phyloP scores from a whole-genome alignment of 2,113 vertebrate species.

The Gambusia affinis region DNA sequence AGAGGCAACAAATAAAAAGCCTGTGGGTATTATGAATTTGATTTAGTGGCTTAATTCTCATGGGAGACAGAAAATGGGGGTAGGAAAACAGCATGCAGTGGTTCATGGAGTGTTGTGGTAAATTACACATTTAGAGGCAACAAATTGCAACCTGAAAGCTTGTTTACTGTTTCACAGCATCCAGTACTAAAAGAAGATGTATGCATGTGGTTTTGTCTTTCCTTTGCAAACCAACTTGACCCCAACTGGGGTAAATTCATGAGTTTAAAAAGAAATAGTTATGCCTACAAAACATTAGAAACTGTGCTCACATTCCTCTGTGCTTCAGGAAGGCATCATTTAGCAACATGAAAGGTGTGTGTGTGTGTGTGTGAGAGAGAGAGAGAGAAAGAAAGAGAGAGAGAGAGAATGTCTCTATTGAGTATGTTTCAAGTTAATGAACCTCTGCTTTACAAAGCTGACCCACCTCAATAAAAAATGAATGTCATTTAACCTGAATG shows the following conservation, averaged over 20 bases:
- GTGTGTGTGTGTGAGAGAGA: no score
- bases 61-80: slow-evolving; percentile 18
- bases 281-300: neutral
- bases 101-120: slow-evolving; percentile 27
- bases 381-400: no score
- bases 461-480: slow-evolving; percentile 15
- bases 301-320: neutral
- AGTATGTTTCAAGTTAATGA: slow-evolving; percentile 21
- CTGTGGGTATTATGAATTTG: slow-evolving; percentile 47
- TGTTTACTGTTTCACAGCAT: slow-evolving; percentile 21
- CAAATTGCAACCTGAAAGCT: slow-evolving; percentile 30
- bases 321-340: neutral
- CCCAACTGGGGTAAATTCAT: neutral
- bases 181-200: neutral
- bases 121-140: slow-evolving; percentile 40
- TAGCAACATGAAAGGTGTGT: neutral
- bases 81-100: slow-evolving; percentile 19
- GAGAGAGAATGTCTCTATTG: neutral
- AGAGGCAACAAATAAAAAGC: slow-evolving; percentile 42
- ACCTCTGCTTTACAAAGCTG: slow-evolving; percentile 6
- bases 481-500: slow-evolving; percentile 23
- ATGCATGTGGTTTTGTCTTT: neutral
- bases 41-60: slow-evolving; percentile 49
- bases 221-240: slow-evolving; percentile 14
- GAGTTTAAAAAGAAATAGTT: slow-evolving; percentile 1